Evolutionary conservation across 2,797 vertebrate genomes (phyloP).

Genomic region (Orestias chungarensis): DNA sequence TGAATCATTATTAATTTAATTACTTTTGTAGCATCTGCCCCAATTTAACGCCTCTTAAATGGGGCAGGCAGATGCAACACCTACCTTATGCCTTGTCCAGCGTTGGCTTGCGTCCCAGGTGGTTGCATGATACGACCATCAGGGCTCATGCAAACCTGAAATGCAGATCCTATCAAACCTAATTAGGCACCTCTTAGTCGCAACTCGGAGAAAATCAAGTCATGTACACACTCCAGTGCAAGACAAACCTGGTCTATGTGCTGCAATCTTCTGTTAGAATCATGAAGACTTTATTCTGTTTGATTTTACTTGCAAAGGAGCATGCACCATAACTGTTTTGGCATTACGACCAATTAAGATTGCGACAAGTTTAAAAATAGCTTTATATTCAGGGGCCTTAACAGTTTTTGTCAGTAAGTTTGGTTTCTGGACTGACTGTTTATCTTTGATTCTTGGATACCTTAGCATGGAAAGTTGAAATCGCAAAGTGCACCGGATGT

Average conservation of each 20-base stretch:
- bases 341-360: neutral
- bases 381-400: neutral
- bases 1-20: too few relatives aligned
- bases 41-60: too few relatives aligned
- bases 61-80: too few relatives aligned
- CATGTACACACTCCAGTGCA: neutral
- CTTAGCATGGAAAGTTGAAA: neutral
- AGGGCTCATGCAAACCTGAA: neutral
- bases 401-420: neutral
- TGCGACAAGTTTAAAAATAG: neutral
- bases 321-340: neutral
- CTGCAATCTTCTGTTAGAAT: too few relatives aligned
- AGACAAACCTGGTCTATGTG: neutral
- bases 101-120: neutral
- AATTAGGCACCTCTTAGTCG: neutral
- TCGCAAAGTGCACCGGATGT: neutral
- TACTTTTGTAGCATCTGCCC: too few relatives aligned
- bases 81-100: neutral
- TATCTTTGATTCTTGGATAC: neutral
- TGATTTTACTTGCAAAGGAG: neutral
- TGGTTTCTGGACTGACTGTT: neutral
- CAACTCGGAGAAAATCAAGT: neutral
- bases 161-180: neutral
- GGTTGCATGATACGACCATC: neutral
- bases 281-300: neutral